Evolutionary conservation across 2,113 vertebrate genomes (phyloP).

Genomic region (Perognathus longimembris): DNA sequence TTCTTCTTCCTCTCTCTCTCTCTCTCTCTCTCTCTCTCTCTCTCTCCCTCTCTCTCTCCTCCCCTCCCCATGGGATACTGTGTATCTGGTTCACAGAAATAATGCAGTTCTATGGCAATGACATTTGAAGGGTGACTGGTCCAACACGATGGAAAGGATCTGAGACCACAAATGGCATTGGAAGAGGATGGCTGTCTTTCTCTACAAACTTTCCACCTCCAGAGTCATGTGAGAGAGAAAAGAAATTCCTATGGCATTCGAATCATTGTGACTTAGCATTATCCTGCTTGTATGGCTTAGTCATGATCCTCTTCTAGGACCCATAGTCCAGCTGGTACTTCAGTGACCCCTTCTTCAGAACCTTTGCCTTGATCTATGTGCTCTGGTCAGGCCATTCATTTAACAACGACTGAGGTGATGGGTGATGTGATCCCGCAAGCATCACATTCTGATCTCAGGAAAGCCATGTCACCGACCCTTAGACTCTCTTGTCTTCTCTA

Average conservation of each 20-base stretch:
- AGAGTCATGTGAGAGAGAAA: not conserved
- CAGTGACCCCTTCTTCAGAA: fast-evolving
- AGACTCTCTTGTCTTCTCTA: not conserved
- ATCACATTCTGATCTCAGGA: not conserved
- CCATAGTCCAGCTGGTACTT: not conserved
- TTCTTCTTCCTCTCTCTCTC: too few species aligned
- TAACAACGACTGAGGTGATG: not conserved
- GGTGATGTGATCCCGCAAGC: not conserved
- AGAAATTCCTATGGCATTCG: not conserved
- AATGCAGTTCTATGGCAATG: not conserved
- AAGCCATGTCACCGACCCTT: too few species aligned
- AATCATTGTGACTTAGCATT: not conserved
- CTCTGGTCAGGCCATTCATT: not conserved
- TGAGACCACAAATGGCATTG: fast-evolving
- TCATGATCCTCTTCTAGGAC: not conserved
- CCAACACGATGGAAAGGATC: not conserved
- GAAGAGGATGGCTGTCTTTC: not conserved
- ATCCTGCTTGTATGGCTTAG: not conserved
- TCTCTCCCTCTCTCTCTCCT: not conserved
- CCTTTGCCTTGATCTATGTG: not conserved
- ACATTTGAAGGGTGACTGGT: not conserved
- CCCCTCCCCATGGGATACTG: not conserved
- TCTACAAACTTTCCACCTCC: not conserved
- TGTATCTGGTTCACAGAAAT: not conserved
- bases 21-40: too few species aligned